These are phyloP conservation scores for Lathamus discolor DNA, from an alignment of 2,113 vertebrate genomes.

Conservation along the genomic window DNA sequence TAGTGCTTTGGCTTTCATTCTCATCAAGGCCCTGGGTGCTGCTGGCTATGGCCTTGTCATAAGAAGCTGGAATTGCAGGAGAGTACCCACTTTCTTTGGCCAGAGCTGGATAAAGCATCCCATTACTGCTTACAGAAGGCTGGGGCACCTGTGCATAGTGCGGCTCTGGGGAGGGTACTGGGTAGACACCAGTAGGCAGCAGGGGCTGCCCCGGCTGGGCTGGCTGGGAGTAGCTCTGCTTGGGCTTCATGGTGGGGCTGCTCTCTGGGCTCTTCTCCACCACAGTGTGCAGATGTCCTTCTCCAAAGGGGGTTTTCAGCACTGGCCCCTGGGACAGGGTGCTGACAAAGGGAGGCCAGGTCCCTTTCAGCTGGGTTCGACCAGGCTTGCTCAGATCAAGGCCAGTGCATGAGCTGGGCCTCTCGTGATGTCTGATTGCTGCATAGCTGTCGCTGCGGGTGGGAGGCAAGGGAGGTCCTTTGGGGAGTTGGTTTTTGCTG, in stretches of 20 bases:
- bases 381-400: conserved; percentile 80
- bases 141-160: conserved; percentile 87
- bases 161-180: conserved; percentile 85
- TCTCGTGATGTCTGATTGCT: conserved; percentile 84
- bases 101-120: conserved; percentile 78
- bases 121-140: conserved; percentile 58
- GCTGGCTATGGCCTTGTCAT: background rate
- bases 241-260: conserved; percentile 87
- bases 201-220: conserved; percentile 80
- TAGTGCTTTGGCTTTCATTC: conserved; percentile 82
- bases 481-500: conserved; percentile 47
- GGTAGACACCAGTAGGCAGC: conserved; percentile 83
- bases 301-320: conserved; percentile 67
- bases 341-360: conserved; percentile 76
- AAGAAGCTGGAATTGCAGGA: background rate
- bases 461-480: conserved; percentile 84
- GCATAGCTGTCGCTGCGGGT: conserved; percentile 90
- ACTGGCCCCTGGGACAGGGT: conserved; percentile 60
- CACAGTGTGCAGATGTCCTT: conserved; percentile 90
- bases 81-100: conserved; percentile 82
- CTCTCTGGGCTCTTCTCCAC: conserved; percentile 93
- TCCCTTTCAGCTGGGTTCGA: conserved; percentile 76
- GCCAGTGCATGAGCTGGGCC: conserved; percentile 85
- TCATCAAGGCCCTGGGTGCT: conserved; percentile 51
- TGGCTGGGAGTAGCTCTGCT: conserved; percentile 76